Percentiles rank a stretch among this genome's conserved stretches.
phyloP scores from a whole-genome alignment of 2,113 vertebrate species.

The Eretmochelys imbricata region DNA sequence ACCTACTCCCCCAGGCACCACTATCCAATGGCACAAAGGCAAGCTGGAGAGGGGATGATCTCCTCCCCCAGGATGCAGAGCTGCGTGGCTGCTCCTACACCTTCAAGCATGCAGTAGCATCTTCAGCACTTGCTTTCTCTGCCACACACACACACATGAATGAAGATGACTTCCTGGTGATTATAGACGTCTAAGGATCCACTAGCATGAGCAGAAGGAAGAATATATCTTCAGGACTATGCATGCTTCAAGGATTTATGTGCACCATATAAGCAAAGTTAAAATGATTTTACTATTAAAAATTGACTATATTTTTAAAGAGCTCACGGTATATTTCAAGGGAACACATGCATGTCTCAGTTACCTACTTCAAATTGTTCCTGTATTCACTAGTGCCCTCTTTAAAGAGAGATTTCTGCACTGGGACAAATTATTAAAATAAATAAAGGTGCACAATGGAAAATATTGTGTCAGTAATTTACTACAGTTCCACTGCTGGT shows the following conservation, averaged over 20 bases:
- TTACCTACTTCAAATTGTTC: neutral
- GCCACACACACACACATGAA: neutral
- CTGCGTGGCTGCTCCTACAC: accelerated
- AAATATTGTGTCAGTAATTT: neutral
- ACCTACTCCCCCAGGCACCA: neutral
- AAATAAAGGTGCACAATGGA: neutral
- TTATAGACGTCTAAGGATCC: neutral
- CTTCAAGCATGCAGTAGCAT: neutral
- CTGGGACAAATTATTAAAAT: neutral
- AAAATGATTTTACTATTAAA: conserved; percentile 57
- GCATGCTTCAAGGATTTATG: conserved; percentile 44
- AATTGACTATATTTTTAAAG: conserved; percentile 59
- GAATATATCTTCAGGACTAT: neutral
- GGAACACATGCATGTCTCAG: neutral
- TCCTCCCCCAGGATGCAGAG: neutral
- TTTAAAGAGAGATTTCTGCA: neutral
- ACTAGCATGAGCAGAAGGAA: conserved; percentile 13
- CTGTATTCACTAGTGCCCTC: neutral
- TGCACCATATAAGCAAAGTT: conserved; percentile 42
- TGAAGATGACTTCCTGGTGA: neutral
- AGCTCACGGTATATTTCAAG: conserved; percentile 50
- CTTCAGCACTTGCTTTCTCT: neutral
- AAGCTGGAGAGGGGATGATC: neutral
- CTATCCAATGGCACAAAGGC: neutral
- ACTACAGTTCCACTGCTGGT: neutral